Base-by-base conservation (phyloP, 2,797 vertebrate species). In the Amphiprion clarkii region DNA sequence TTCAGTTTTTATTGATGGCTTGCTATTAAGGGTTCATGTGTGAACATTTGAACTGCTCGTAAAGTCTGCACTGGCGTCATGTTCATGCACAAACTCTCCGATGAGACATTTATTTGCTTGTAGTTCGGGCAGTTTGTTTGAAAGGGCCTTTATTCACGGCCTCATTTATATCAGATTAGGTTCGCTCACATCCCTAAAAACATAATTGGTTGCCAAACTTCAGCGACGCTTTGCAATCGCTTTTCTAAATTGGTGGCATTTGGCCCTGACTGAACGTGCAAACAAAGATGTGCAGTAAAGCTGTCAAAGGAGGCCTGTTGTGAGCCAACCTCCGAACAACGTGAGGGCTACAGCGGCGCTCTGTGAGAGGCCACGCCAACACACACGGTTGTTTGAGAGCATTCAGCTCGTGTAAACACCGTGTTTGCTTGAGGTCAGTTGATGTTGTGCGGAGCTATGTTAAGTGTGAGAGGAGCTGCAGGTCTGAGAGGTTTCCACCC, bases 401-500 rank as follows among this genome's bases (percentile, higher is more conserved):
- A 21, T 81, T 79, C 42, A 62, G 72, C 80, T 51, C 61, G 1
- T 21, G 73, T 86, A 82, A 88, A 87, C 86, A 84, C 6, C 0
- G 0, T 83, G 87, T 88, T 90, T 83, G 77, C 85, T 73, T 33
- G 55, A 78, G 78, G 86, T 82, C 59, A 46, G 4, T 58, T 69
- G 5, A 72, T 55, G 80, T 53, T 75, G 59, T 42, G 46, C 13
- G 53, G 56, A 56, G 72, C 63, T 64, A 27, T 29, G 74, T 63
- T 64, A 49, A 72, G 77, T 65, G 78, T 42, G 71, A 60, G 62
- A 60, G 49, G 67, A 56, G 68, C 17, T n/a, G 49, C 63, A 16
- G 40, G 74, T 42, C 69, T 23, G 74, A 51, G 75, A 61, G 64
- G 76, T 81, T 65, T 83, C 39, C 68, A 76, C 42, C 65, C 74